Base-by-base conservation (phyloP, 2,797 vertebrate species). In the Malacoraja senta region DNA sequence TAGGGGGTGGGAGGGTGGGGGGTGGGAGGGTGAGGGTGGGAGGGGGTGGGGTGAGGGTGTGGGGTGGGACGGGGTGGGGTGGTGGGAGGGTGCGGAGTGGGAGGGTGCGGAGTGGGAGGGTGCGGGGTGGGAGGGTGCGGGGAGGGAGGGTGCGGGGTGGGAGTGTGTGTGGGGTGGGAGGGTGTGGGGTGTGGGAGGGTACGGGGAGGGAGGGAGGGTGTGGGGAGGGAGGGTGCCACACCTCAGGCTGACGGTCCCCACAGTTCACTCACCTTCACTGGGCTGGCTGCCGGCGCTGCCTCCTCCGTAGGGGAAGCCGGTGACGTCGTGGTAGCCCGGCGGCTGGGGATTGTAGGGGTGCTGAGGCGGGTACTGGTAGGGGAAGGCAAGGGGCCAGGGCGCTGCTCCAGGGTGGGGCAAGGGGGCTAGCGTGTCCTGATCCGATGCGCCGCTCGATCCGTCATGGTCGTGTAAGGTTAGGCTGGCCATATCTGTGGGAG, bases 401-500 rank as follows among this genome's bases (percentile, higher is more conserved):
- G 98, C 98, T 0, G 98, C 97, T 90, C 98, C 98, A 0, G 99
- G 98, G 94, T 99, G 98, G 0, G 99, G 98, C 90, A 99, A 96
- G 0, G 99, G 99, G 93, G 98, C 98, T 94, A 99, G 95, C 0
- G 98, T 99, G 96, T 99, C 99, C 96, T 99, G 99, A 95, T 99
- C 99, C 0, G 99, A 99, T 8, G 98, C 98, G 0, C 99, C 99
- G 0, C 99, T 99, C 95, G 99, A 99, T 65, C 99, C 99, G 1
- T 99, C 99, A 0, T 99, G 98, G 95, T 99, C 99, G 0, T 99
- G 98, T 93, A 99, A 97, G 88, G 98, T 98, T 80, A 99, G 96
- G 95, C 98, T 98, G 93, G 98, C 98, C 98, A 99, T 99, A 94
- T 99, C 99, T 99, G 95, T 93, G 94, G 93, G 26, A 93, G 79